phyloP scores from a whole-genome alignment of 2,113 vertebrate species.

The Accipiter cooperii region DNA sequence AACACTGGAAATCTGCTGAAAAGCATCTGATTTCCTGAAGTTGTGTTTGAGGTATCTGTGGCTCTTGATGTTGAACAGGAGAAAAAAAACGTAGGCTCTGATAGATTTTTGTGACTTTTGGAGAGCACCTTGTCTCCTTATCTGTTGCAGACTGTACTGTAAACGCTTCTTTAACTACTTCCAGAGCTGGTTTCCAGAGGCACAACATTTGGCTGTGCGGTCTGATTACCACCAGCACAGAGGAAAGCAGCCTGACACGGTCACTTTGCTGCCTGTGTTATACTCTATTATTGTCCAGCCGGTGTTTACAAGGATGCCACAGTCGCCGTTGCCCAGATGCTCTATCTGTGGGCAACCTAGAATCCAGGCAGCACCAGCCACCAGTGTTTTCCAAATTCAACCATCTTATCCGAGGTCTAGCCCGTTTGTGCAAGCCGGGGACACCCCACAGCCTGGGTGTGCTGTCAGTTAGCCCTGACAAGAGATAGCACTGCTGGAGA shows the following conservation, averaged over 20 bases:
- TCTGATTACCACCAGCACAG: not conserved
- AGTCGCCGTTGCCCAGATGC: constrained; percentile 62
- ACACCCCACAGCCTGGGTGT: not conserved
- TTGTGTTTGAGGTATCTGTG: not conserved
- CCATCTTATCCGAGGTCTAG: not conserved
- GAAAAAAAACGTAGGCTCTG: not conserved
- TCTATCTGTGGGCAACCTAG: constrained; percentile 30
- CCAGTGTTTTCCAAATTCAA: not conserved
- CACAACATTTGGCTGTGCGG: constrained; percentile 4
- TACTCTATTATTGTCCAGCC: not conserved
- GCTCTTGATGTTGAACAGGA: not conserved
- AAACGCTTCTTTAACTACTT: constrained; percentile 60
- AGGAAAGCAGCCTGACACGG: not conserved
- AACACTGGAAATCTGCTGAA: not conserved
- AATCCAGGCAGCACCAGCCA: not conserved
- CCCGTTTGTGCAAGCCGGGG: not conserved
- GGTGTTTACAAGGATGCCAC: constrained; percentile 54
- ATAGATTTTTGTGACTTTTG: not conserved
- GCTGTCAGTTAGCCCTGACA: constrained; percentile 13
- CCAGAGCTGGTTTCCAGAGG: constrained; percentile 49
- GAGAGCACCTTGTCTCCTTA: constrained; percentile 51
- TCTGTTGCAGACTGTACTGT: constrained; percentile 33
- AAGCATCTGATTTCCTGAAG: not conserved
- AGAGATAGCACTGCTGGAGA: not conserved
- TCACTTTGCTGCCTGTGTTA: not conserved